Evolutionary conservation across 2,888 invertebrate genomes (phyloP).

Genomic region (Rhamnusium bicolor): DNA sequence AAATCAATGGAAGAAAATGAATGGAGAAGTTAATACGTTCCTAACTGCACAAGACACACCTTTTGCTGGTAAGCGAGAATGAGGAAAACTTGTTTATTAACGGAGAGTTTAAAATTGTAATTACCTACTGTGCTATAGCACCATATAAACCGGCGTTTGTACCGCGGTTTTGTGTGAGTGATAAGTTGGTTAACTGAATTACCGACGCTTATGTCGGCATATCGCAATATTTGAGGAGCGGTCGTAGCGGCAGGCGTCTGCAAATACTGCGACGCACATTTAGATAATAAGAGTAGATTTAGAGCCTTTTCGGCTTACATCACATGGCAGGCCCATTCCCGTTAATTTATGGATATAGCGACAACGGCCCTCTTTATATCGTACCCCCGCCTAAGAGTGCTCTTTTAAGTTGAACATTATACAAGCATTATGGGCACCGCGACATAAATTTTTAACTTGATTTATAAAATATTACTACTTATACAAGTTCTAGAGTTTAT

Average conservation of each 20-base stretch:
- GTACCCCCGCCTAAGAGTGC: constrained; percentile 39
- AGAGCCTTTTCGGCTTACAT: constrained; percentile 69
- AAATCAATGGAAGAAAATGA: neutral
- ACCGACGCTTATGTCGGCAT: constrained; percentile 52
- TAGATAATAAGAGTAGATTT: constrained; percentile 70
- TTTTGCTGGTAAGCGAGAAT: neutral
- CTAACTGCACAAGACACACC: neutral
- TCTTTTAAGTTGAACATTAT: neutral
- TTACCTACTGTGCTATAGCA: neutral
- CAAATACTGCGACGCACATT: constrained; percentile 69
- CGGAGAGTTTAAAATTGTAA: neutral
- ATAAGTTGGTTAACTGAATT: constrained; percentile 43
- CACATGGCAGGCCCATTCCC: constrained; percentile 66
- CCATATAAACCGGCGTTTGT: neutral
- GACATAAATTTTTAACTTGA: constrained; percentile 1
- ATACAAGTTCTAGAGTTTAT: neutral
- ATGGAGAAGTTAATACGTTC: neutral
- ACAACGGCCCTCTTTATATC: constrained; percentile 55
- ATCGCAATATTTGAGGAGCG: constrained; percentile 55
- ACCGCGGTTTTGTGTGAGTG: constrained; percentile 39
- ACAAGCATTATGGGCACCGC: neutral
- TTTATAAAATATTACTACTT: neutral
- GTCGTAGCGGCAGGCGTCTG: constrained; percentile 59
- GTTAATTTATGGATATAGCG: constrained; percentile 68
- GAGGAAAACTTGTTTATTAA: neutral